Evolutionary conservation across 2,888 invertebrate species (phyloP).

Genomic region (Anarsia innoxiella): DNA sequence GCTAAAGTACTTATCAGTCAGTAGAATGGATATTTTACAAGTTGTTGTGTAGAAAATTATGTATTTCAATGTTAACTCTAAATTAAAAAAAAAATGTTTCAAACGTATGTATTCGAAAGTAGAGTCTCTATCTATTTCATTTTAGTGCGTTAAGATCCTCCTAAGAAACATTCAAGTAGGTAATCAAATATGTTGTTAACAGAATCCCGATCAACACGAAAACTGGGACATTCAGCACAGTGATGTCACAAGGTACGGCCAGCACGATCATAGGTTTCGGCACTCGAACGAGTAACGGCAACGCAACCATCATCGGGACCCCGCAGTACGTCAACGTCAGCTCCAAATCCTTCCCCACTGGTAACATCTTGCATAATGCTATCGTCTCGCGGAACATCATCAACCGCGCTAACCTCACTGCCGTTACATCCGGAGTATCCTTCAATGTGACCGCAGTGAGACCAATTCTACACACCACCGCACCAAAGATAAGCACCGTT

Average conservation of each 20-base stretch:
- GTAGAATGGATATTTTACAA: too few species aligned
- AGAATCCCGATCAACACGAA: constrained; percentile 66
- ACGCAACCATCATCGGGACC: constrained; percentile 54
- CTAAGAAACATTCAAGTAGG: too few species aligned
- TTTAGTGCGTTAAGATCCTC: too few species aligned
- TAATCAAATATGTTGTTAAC: too few species aligned
- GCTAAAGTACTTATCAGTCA: too few species aligned
- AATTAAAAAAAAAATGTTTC: too few species aligned
- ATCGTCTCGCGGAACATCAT: constrained; percentile 67
- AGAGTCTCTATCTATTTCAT: too few species aligned
- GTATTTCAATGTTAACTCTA: too few species aligned
- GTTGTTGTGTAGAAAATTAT: too few species aligned
- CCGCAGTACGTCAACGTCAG: constrained; percentile 68
- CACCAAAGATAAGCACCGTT: constrained; percentile 52
- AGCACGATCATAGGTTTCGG: constrained; percentile 66
- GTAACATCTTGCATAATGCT: constrained; percentile 68
- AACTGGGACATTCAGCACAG: constrained; percentile 60
- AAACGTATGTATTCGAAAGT: too few species aligned
- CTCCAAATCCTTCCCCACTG: constrained; percentile 66
- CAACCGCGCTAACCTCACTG: constrained; percentile 43
- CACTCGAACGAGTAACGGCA: constrained; percentile 42
- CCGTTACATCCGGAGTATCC: constrained; percentile 47
- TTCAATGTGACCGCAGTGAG: constrained; percentile 56
- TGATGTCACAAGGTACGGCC: constrained; percentile 68
- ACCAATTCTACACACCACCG: constrained; percentile 46